Evolutionary conservation across 2,113 vertebrate genomes (phyloP), one percentile per base, ranked within the genome.

Genomic region (Baryphthengus martii): DNA sequence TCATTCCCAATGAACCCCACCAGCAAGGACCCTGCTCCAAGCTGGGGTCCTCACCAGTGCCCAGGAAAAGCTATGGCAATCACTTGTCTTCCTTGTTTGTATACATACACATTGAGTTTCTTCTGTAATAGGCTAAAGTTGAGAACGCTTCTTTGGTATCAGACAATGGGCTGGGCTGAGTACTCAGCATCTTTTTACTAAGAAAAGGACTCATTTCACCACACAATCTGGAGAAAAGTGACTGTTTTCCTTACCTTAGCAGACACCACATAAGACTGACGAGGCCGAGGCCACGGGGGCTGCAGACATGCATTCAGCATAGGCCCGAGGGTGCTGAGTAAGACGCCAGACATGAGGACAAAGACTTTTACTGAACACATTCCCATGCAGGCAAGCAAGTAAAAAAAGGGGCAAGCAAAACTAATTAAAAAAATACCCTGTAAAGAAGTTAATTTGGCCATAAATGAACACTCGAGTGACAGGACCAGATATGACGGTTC

Each of bases 371-470:
- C 42, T 12, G 40, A 91, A 72, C 45, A 73, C 65, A 31, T 71
- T 80, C 55, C 56, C 76, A 81, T 33, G 67, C 79, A 70, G 89
- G 44, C 68, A 31, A 75, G 83, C 9, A 0, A 66, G 29, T 47
- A 93, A 88, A 94, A 68, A 76, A 93, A 88, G 95, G 82, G 65
- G 59, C 83, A 93, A 86, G 52, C 17, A 88, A 95, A 90, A 86
- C 79, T 74, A 90, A 93, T 77, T 67, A 49, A 49, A 93, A 28
- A 44, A 80, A 65, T 28, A 89, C 50, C 62, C 53, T 28, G 47
- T 88, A 78, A 84, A 89, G 66, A 53, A 88, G 76, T 84, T 89
- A 93, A 93, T 81, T 86, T 95, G 90, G 63, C 91, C 92, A 78
- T 96, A 96, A 95, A 90, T 31, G 86, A 92, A 67, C 79, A 77